Evolutionary conservation across 2,888 invertebrate genomes (phyloP).

Genomic region (Troides oblongomaculatus): DNA sequence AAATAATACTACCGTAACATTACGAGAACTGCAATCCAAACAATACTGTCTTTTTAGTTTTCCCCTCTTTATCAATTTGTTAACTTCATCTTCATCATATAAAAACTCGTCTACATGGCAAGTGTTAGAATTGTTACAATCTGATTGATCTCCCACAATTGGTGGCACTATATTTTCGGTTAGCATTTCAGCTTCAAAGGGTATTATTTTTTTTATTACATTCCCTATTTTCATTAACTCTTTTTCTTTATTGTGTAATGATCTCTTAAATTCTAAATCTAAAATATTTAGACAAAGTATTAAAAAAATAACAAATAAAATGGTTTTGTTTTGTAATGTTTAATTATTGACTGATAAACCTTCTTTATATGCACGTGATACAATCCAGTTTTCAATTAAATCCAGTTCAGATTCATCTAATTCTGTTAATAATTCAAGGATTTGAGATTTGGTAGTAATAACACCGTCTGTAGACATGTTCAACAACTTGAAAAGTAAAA

Average conservation of each 20-base stretch:
- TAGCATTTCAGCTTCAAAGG: slow-evolving; percentile 63
- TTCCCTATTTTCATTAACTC: slow-evolving; percentile 56
- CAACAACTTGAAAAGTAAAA: too few species aligned
- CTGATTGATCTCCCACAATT: slow-evolving; percentile 69
- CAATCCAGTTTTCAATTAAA: slow-evolving; percentile 63
- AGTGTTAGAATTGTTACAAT: slow-evolving; percentile 76
- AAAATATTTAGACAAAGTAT: slow-evolving; percentile 23
- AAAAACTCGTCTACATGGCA: slow-evolving; percentile 85
- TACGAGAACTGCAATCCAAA: slow-evolving; percentile 60
- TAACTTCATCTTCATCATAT: slow-evolving; percentile 82
- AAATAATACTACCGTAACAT: slow-evolving; percentile 49
- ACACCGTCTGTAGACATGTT: slow-evolving; percentile 44
- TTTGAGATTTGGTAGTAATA: slow-evolving; percentile 48
- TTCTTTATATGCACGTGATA: slow-evolving; percentile 58
- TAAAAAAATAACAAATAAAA: neutral
- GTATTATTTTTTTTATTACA: slow-evolving; percentile 59
- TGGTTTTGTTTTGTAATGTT: neutral
- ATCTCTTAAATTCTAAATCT: slow-evolving; percentile 59
- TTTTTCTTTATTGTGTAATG: slow-evolving; percentile 50
- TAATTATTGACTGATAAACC: slow-evolving; percentile 39
- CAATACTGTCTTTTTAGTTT: slow-evolving; percentile 63
- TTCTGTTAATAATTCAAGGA: slow-evolving; percentile 56
- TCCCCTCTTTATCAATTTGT: slow-evolving; percentile 59
- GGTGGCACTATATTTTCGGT: slow-evolving; percentile 66
- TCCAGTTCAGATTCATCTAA: slow-evolving; percentile 55